A percentile compares a stretch with the other conserved stretches of the same genome.
phyloP scores from a whole-genome alignment of 1,140 invertebrate species.

The Telenomus remus region DNA sequence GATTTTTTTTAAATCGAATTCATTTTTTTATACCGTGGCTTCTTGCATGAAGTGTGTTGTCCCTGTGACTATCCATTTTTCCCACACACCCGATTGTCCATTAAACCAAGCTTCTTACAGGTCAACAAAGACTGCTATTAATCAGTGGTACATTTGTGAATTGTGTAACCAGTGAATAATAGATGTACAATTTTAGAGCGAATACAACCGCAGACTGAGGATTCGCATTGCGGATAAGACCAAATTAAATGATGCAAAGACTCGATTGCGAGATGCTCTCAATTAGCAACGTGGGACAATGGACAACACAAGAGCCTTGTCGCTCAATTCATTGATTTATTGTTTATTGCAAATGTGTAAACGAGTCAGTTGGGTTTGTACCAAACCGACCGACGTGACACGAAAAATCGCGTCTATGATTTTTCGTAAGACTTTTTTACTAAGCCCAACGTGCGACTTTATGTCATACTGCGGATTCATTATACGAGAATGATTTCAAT shows the following conservation, averaged over 20 bases:
- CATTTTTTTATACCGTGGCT: too few relatives aligned
- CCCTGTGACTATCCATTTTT: not conserved
- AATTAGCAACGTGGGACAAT: conserved; percentile 44
- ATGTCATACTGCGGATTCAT: too few relatives aligned
- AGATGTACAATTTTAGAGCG: conserved; percentile 50
- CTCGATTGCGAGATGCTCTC: conserved; percentile 9
- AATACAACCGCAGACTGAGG: conserved; percentile 42
- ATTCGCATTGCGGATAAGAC: conserved; percentile 37
- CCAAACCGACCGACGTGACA: too few relatives aligned
- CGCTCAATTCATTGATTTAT: conserved; percentile 12
- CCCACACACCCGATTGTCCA: conserved; percentile 58
- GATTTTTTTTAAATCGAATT: too few relatives aligned
- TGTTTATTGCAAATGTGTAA: conserved; percentile 14
- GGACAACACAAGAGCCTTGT: conserved; percentile 18
- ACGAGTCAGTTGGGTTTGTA: conserved; percentile 7
- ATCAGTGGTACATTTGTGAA: conserved; percentile 37
- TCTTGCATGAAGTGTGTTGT: not conserved
- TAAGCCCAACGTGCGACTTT: too few relatives aligned
- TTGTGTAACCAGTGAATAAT: conserved; percentile 41
- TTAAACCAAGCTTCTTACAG: conserved; percentile 74
- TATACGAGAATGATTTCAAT: too few relatives aligned
- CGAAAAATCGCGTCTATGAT: conserved; percentile 1
- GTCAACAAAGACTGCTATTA: conserved; percentile 64
- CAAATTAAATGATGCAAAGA: conserved; percentile 15
- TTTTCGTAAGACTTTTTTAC: not conserved